These are phyloP conservation scores for Eupeodes luniger DNA, from an alignment of 2,888 invertebrate genomes.

Conservation along the genomic window DNA sequence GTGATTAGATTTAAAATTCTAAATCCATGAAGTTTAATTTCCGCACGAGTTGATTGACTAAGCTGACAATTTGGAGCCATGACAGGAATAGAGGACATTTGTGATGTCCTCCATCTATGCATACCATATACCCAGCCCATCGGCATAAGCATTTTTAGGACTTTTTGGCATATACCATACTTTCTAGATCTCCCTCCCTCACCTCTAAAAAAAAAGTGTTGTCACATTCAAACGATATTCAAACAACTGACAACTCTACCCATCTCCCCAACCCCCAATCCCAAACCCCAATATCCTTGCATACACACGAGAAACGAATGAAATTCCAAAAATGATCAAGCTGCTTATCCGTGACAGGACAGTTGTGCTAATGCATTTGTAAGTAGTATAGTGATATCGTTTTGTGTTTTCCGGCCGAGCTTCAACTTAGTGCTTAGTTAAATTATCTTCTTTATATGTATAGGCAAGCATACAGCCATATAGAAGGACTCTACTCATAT, in stretches of 20 bases:
- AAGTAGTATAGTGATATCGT: conserved; percentile 53
- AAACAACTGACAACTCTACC: conserved; percentile 18
- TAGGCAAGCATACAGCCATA: conserved; percentile 3
- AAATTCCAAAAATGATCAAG: conserved; percentile 35
- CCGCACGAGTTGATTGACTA: conserved; percentile 70
- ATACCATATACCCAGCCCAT: neutral
- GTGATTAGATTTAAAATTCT: conserved; percentile 70
- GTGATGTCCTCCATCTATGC: conserved; percentile 13
- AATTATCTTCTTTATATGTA: conserved; percentile 14
- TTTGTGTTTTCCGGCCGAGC: conserved; percentile 48
- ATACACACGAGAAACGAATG: neutral
- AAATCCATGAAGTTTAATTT: conserved; percentile 68
- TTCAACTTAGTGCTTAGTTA: conserved; percentile 26
- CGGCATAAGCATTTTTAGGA: neutral
- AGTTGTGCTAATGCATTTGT: conserved; percentile 68
- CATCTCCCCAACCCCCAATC: neutral
- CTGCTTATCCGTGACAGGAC: conserved; percentile 63
- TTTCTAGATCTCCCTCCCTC: neutral
- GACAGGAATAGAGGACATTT: conserved; percentile 34
- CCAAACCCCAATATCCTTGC: neutral
- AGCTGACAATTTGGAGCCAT: conserved; percentile 60
- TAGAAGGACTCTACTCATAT: neutral
- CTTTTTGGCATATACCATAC: neutral
- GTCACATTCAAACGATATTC: conserved; percentile 55
- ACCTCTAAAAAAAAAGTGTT: neutral